A percentile compares a stretch with the other conserved stretches of the same genome.
phyloP scores from a whole-genome alignment of 2,888 invertebrate species.

The Xanthia togata region DNA sequence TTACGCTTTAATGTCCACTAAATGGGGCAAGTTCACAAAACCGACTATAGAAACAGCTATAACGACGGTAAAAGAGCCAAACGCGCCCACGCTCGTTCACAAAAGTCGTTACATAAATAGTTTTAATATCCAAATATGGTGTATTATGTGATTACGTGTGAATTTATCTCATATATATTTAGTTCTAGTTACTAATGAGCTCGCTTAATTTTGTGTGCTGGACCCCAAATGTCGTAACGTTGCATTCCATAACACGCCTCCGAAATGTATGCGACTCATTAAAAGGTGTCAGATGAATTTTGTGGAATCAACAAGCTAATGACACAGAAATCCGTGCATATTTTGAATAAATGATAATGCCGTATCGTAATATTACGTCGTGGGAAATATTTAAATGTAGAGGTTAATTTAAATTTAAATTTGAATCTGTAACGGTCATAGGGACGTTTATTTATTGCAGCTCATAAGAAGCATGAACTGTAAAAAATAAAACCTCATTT shows the following conservation, averaged over 20 bases:
- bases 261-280: constrained; percentile 77
- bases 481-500: constrained; percentile 3
- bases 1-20: constrained; percentile 21
- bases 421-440: constrained; percentile 22
- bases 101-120: constrained; percentile 51
- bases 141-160: constrained; percentile 63
- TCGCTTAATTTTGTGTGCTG: constrained; percentile 73
- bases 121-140: constrained; percentile 64
- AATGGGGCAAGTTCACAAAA: constrained; percentile 51
- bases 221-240: constrained; percentile 72
- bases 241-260: constrained; percentile 75
- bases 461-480: not conserved
- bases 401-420: constrained; percentile 31
- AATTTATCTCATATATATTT: constrained; percentile 59
- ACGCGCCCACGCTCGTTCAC: constrained; percentile 47
- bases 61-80: constrained; percentile 39
- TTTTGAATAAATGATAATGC: constrained; percentile 58
- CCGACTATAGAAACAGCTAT: constrained; percentile 53
- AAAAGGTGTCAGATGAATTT: constrained; percentile 75
- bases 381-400: constrained; percentile 54
- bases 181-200: constrained; percentile 73
- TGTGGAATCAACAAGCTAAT: constrained; percentile 75
- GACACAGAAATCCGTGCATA: constrained; percentile 68
- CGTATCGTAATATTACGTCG: constrained; percentile 41
- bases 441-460: constrained; percentile 6